Percentiles rank a stretch among this genome's conserved stretches.
Evolutionary conservation across 2,888 invertebrate genomes (phyloP).

Genomic region (Xylophagus ater): DNA sequence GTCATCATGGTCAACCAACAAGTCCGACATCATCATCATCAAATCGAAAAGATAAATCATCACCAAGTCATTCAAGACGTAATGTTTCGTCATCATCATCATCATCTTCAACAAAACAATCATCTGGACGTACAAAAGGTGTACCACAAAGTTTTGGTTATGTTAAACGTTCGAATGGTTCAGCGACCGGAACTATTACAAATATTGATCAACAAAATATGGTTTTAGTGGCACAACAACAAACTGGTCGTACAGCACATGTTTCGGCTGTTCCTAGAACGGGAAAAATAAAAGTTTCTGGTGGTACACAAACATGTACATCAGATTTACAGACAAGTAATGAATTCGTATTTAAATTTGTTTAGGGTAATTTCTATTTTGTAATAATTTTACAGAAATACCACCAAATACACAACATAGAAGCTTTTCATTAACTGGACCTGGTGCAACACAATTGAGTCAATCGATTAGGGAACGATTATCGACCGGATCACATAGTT

Average conservation of each 20-base stretch:
- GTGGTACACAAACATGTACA: constrained; percentile 79
- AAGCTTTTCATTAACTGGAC: constrained; percentile 74
- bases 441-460: constrained; percentile 74
- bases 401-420: constrained; percentile 63
- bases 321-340: constrained; percentile 62
- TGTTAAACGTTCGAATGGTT: constrained; percentile 62
- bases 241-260: constrained; percentile 56
- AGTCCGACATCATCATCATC: constrained; percentile 37
- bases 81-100: constrained; percentile 30
- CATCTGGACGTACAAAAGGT: constrained; percentile 50
- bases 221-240: constrained; percentile 28
- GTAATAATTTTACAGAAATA: constrained; percentile 41
- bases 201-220: constrained; percentile 37
- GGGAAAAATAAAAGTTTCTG: constrained; percentile 73
- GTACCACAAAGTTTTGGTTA: constrained; percentile 79
- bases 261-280: constrained; percentile 77
- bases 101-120: constrained; percentile 20
- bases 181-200: constrained; percentile 43
- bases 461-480: constrained; percentile 76
- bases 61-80: constrained; percentile 35
- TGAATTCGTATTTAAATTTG: too few relatives aligned
- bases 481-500: constrained; percentile 73
- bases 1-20: constrained; percentile 24
- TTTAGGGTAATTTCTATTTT: constrained; percentile 5
- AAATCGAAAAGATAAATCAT: constrained; percentile 35